Evolutionary conservation across 2,113 vertebrate species (phyloP), one percentile per base, ranked within the genome.

Genomic region (Gila orcuttii): DNA sequence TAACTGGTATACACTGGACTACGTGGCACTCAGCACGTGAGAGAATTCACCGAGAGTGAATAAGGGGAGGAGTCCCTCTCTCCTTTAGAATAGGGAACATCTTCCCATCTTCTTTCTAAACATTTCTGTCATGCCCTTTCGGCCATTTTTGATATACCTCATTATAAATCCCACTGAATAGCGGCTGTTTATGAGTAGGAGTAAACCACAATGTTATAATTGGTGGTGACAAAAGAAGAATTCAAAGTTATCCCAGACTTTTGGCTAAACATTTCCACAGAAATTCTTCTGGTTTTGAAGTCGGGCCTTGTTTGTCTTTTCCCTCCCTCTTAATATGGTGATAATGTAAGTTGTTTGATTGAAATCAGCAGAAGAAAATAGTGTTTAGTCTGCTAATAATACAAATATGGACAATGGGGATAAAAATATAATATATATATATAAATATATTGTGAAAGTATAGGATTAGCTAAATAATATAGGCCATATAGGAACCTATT

Each of bases 21-120:
- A 95, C 94, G 94, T 95, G 94, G 94, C 94, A 94, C 83, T 92
- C 88, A 83, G 91, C 92, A 89, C 87, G 91, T 91, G 64, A 77
- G 59, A 73, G 79, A 81, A 83, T 80, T 77, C 82, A 87, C 4
- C 47, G 15, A 59, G 64, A 81, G 85, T 69, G 90, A 87, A 87
- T 88, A 86, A 90, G 84, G 92, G 93, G 93, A 88, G 94, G 93
- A 93, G 93, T 83, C 82, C 1, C 59, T 69, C 31, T 82, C 74
- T 66, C 77, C 86, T 91, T 90, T 79, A 81, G 84, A 85, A 60
- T 42, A 42, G 62, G 62, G 62, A 87, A 90, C 77, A 86, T 91
- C 88, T 87, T 88, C 83, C 87, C 87, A 62, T 86, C 84, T 42
- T 9, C 3, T 9, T 68, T 6, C 36, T 76, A 79, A 80, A 76